phyloP scores from a whole-genome alignment of 1,140 invertebrate species.

The Drosophila arizonae region DNA sequence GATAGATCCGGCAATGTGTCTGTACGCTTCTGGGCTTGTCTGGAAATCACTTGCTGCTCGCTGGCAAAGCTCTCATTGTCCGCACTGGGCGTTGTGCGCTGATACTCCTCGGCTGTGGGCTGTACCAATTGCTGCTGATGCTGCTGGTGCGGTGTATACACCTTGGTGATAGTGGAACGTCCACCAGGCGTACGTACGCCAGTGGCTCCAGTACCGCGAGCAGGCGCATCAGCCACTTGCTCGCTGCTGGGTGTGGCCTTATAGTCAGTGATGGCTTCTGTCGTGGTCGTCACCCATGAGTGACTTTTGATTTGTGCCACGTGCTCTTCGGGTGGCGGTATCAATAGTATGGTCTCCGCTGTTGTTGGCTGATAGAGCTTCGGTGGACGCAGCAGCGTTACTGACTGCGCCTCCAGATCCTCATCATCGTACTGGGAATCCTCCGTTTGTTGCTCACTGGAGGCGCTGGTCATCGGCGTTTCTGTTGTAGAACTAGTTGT shows the following conservation, averaged over 20 bases:
- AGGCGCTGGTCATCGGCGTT: conserved; percentile 14
- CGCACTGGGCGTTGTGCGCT: conserved; percentile 70
- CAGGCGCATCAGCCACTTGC: neutral
- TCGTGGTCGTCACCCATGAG: conserved; percentile 68
- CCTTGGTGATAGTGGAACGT: conserved; percentile 86
- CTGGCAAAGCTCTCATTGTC: conserved; percentile 51
- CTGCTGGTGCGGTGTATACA: conserved; percentile 83
- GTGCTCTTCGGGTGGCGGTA: conserved; percentile 78
- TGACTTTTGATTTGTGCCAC: conserved; percentile 73
- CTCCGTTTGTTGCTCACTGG: conserved; percentile 26
- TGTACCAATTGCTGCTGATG: conserved; percentile 52
- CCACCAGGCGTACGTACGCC: conserved; percentile 70
- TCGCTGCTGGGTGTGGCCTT: conserved; percentile 25
- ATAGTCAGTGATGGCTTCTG: conserved; percentile 29
- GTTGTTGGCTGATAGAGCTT: conserved; percentile 67
- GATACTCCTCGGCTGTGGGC: conserved; percentile 80
- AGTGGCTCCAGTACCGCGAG: conserved; percentile 20
- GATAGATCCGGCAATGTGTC: conserved; percentile 36
- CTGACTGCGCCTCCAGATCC: conserved; percentile 74
- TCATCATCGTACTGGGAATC: conserved; percentile 67
- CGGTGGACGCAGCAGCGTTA: conserved; percentile 68
- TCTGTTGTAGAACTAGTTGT: conserved; percentile 29
- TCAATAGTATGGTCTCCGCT: conserved; percentile 76
- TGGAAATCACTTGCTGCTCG: conserved; percentile 55
- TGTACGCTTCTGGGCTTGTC: conserved; percentile 64